Evolutionary conservation across 2,113 vertebrate species (phyloP).

Genomic region (Chionomys nivalis): DNA sequence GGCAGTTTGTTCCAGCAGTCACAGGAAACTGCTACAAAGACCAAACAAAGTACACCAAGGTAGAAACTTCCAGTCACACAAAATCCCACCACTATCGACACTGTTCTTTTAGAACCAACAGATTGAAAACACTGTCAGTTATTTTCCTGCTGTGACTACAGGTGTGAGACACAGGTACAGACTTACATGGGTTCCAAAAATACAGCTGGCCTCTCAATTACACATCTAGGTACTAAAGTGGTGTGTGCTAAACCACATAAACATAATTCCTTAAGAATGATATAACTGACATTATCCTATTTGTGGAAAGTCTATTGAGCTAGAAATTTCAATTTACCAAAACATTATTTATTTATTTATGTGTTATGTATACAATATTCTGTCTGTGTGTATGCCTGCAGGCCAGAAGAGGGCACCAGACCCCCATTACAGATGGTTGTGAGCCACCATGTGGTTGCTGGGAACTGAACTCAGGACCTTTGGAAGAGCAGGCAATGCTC

Average conservation of each 20-base stretch:
- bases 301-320: not conserved
- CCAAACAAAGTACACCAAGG: not conserved
- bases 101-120: not conserved
- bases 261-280: not conserved
- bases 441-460: too few species aligned
- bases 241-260: not conserved
- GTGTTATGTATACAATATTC: too few species aligned
- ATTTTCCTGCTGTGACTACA: not conserved
- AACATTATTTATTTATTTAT: not conserved
- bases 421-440: too few species aligned
- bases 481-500: too few species aligned
- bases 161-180: not conserved
- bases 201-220: not conserved
- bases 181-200: not conserved
- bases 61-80: not conserved
- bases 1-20: not conserved
- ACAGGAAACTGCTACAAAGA: not conserved
- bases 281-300: not conserved
- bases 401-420: too few species aligned
- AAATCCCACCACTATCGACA: not conserved
- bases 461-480: too few species aligned
- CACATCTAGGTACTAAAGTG: not conserved
- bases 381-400: too few species aligned
- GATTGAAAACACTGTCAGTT: not conserved
- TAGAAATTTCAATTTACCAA: slow-evolving; percentile 1